Evolutionary conservation across 2,113 vertebrate species (phyloP).

Genomic region (Erinaceus europaeus): DNA sequence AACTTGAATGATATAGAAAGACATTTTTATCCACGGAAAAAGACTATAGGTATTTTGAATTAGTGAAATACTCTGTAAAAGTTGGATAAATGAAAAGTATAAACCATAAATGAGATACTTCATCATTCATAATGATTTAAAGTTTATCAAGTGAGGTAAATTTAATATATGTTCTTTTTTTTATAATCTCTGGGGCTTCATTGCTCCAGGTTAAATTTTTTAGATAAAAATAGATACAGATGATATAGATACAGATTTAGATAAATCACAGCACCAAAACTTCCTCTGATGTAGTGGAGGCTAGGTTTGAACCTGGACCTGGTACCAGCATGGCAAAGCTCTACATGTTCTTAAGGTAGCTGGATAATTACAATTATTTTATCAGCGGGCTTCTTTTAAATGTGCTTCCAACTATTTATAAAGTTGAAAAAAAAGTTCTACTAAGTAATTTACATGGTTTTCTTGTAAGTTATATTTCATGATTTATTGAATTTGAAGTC

Average conservation of each 20-base stretch:
- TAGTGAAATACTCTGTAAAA: constrained; percentile 22
- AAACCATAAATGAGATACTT: background rate
- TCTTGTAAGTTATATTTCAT: background rate
- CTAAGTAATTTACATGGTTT: background rate
- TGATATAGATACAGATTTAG: no score
- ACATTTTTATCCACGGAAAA: background rate
- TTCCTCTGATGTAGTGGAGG: no score
- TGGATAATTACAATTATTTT: background rate
- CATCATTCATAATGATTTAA: background rate
- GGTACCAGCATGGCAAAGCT: no score
- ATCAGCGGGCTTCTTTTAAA: background rate
- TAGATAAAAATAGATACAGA: no score
- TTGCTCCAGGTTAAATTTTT: no score
- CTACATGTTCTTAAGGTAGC: background rate
- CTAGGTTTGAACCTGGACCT: no score
- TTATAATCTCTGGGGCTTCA: no score
- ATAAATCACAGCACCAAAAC: no score
- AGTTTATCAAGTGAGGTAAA: background rate
- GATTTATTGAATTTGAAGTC: background rate
- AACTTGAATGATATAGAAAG: background rate
- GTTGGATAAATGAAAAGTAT: background rate
- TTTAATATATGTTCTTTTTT: no score
- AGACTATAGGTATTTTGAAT: constrained; percentile 15
- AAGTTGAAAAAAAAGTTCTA: background rate
- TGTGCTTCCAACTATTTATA: background rate